phyloP scores from a whole-genome alignment of 2,888 invertebrate genomes.

The Orchesellides sinensis region DNA sequence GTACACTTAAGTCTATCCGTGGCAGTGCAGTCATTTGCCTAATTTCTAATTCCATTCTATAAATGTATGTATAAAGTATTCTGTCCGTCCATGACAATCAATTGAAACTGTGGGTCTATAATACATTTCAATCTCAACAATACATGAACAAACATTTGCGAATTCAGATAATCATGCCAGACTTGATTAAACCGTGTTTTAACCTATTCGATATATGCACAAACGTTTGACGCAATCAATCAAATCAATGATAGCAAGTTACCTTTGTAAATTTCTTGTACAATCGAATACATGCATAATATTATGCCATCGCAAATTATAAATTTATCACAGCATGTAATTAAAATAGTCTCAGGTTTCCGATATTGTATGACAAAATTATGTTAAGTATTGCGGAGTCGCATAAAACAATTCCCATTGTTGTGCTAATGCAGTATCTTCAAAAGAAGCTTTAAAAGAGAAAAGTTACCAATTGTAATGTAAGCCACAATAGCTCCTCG shows the following conservation, averaged over 20 bases:
- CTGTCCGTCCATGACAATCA: slow-evolving; percentile 52
- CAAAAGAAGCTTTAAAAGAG: not conserved
- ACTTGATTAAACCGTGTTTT: too few relatives aligned
- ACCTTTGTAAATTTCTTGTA: too few relatives aligned
- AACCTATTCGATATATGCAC: too few relatives aligned
- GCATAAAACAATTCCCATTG: not conserved
- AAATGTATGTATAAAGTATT: not conserved
- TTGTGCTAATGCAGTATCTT: not conserved
- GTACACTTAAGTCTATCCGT: not conserved
- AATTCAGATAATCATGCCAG: too few relatives aligned
- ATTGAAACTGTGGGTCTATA: not conserved
- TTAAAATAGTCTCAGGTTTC: too few relatives aligned
- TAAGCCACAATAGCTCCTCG: not conserved
- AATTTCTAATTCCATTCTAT: not conserved
- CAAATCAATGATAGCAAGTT: too few relatives aligned
- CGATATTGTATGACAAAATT: too few relatives aligned
- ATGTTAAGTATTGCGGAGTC: not conserved
- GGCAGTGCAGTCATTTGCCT: not conserved
- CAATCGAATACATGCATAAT: too few relatives aligned
- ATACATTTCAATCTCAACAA: not conserved
- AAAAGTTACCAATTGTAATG: slow-evolving; percentile 9
- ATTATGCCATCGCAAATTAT: too few relatives aligned
- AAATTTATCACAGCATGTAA: too few relatives aligned
- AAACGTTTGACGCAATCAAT: too few relatives aligned
- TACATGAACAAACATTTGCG: not conserved